Base-by-base conservation (phyloP, 2,797 vertebrate species). In the Sebastes minor region DNA sequence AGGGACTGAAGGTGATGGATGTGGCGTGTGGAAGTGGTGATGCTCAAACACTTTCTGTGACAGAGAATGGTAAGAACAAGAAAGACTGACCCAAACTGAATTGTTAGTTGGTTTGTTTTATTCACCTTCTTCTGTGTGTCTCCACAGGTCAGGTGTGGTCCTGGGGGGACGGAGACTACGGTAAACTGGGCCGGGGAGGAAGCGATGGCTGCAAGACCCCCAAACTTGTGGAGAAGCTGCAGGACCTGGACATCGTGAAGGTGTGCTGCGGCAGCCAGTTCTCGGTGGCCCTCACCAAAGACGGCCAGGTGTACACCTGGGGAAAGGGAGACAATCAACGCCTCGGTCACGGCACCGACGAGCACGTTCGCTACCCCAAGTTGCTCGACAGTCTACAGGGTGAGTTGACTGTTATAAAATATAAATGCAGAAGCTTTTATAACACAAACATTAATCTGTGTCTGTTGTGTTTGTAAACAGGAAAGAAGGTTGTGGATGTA, bases 271-370 rank as follows among this genome's bases (percentile, higher is more conserved):
- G 99, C 55, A 99, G 97, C 90, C 99, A 99, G 86, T 99, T 99
- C 91, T 99, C 99, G 3, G 93, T 98, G 86, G 97, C 98, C 5
- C 95, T 99, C 84, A 97, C 98, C 14, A 99, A 99, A 95, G 98
- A 99, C 25, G 99, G 98, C 1, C 98, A 99, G 80, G 97, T 99
- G 33, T 99, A 99, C 87, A 99, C 98, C 3, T 99, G 99, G 98
- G 99, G 99, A 6, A 99, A 99, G 86, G 99, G 99, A 67, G 98
- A 99, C 94, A 99, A 98, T 88, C 98, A 99, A 87, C 97, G 99
- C 4, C 97, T 99, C 9, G 99, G 99, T 0, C 99, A 99, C 9
- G 99, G 99, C 73, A 98, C 98, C 0, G 99, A 99, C 71, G 99
- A 99, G 72, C 98, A 99, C 0, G 98, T 99, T 75, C 97, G 99